Evolutionary conservation across 2,888 invertebrate genomes (phyloP).

Genomic region (Erynnis tages): DNA sequence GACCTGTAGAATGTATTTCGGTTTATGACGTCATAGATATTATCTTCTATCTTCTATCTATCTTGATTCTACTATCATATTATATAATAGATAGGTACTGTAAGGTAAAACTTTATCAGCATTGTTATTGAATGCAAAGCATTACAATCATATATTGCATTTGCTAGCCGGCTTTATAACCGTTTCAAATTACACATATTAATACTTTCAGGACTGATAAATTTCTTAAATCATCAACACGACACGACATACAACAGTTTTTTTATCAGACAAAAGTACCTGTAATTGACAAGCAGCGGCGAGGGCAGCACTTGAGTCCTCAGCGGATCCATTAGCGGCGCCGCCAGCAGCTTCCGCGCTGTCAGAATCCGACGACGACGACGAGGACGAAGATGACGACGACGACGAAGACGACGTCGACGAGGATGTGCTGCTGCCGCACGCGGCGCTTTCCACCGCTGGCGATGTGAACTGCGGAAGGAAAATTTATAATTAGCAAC

Average conservation of each 20-base stretch:
- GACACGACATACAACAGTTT: no score
- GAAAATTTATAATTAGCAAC: background rate
- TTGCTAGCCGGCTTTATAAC: no score
- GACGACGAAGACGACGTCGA: constrained; percentile 70
- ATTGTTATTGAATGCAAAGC: no score
- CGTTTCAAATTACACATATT: no score
- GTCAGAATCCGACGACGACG: constrained; percentile 73
- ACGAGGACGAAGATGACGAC: constrained; percentile 72
- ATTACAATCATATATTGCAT: no score
- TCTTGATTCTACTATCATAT: no score
- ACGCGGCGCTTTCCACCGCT: constrained; percentile 60
- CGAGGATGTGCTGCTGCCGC: constrained; percentile 69
- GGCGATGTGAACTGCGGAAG: constrained; percentile 64
- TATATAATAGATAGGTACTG: no score
- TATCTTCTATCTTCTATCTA: no score
- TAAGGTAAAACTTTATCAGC: no score
- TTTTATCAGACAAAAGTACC: constrained; percentile 41
- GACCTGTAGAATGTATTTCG: constrained; percentile 71
- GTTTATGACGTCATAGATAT: constrained; percentile 23
- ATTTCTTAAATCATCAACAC: no score
- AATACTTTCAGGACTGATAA: no score
- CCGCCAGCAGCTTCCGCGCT: constrained; percentile 69
- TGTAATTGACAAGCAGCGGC: constrained; percentile 81
- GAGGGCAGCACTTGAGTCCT: constrained; percentile 80
- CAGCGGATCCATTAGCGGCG: constrained; percentile 61